Evolutionary conservation across 2,797 vertebrate species (phyloP).

Genomic region (Uromys caudimaculatus): DNA sequence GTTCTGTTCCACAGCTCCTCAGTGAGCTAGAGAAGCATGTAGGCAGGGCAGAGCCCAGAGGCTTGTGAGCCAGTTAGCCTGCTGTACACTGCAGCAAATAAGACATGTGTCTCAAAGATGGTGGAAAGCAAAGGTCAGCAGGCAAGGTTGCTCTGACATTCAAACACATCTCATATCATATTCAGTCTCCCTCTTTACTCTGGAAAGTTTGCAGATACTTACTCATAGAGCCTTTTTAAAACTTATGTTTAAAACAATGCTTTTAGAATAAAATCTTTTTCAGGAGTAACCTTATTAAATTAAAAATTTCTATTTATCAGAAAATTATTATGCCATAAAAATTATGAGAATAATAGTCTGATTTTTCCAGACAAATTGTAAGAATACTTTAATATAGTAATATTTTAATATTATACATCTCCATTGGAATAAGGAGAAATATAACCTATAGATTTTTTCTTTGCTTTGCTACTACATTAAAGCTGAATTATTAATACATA

Average conservation of each 20-base stretch:
- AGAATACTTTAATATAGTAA: slow-evolving; percentile 14
- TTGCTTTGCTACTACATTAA: slow-evolving; percentile 27
- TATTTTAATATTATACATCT: slow-evolving; percentile 29
- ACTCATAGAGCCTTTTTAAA: not conserved
- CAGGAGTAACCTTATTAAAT: slow-evolving; percentile 2
- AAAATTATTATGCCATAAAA: slow-evolving; percentile 37
- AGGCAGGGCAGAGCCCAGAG: not conserved
- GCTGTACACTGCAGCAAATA: not conserved
- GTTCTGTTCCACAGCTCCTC: not conserved
- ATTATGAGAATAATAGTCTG: not conserved
- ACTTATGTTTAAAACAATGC: slow-evolving; percentile 12
- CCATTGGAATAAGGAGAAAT: not conserved
- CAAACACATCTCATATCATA: not conserved
- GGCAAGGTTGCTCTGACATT: not conserved
- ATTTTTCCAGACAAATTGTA: slow-evolving; percentile 8
- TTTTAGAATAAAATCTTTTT: slow-evolving; percentile 59
- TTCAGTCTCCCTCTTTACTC: not conserved
- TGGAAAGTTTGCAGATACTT: not conserved
- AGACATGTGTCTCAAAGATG: not conserved
- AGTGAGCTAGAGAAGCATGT: not conserved
- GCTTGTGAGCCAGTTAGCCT: not conserved
- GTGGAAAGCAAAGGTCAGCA: not conserved
- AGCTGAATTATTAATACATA: slow-evolving; percentile 34
- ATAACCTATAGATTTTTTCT: slow-evolving; percentile 51
- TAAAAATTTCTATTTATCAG: slow-evolving; percentile 38